phyloP scores from a whole-genome alignment of 1,140 invertebrate species.

The Drosophila rufa region DNA sequence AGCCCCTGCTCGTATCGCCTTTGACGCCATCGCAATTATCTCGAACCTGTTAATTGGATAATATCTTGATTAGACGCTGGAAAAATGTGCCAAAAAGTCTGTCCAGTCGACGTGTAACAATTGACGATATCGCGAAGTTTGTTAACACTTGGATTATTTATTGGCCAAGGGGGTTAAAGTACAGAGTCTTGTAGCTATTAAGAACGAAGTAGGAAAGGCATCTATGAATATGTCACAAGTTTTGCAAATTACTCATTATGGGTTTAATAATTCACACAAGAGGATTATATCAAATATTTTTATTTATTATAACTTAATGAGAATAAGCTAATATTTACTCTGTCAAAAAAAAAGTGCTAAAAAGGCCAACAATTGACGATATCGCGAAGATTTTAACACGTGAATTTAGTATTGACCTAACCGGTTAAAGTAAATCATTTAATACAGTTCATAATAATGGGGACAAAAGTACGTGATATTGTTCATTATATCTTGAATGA shows the following conservation, averaged over 20 bases:
- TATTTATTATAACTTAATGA: conserved; percentile 6
- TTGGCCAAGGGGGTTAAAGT: background rate
- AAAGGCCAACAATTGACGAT: conserved; percentile 24
- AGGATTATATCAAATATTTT: background rate
- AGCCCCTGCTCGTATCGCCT: conserved; percentile 12
- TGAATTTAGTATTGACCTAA: conserved; percentile 12
- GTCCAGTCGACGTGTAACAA: conserved; percentile 12
- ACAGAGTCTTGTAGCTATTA: background rate
- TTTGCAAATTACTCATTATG: background rate
- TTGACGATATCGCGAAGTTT: conserved; percentile 23
- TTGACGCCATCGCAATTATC: conserved; percentile 50
- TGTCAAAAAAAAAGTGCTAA: conserved; percentile 15
- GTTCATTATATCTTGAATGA: fast-evolving
- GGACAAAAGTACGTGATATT: background rate
- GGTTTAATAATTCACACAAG: too few relatives aligned
- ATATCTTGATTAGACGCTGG: conserved; percentile 37
- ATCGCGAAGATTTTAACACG: conserved; percentile 28
- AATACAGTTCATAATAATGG: background rate
- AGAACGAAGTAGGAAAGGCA: background rate
- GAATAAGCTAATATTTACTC: conserved; percentile 2
- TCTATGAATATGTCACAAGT: background rate
- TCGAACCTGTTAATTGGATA: conserved; percentile 45
- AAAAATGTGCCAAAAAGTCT: conserved; percentile 38
- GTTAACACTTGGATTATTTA: conserved; percentile 9
- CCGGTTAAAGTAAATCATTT: background rate